Conservation (phyloP, 1,140 invertebrate genomes). For the Drosophila lacertosa region DNA sequence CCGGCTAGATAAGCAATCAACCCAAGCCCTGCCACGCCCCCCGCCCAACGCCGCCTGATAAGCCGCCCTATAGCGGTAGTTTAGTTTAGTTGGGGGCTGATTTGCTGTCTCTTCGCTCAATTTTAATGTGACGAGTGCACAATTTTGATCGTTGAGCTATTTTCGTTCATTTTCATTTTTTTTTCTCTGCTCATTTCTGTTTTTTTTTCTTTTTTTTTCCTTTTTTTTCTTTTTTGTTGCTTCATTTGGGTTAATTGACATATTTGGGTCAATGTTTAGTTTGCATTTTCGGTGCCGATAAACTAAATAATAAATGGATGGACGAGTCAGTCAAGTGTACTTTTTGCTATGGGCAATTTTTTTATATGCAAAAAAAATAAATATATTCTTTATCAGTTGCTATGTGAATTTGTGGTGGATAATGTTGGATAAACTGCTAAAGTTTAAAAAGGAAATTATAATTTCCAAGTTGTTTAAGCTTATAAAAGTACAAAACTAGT, state of each 20-base stretch:
- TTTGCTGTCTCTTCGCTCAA: constrained; percentile 35
- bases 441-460: no score
- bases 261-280: constrained; percentile 75
- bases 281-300: constrained; percentile 56
- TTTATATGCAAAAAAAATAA: not conserved
- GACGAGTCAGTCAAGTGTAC: constrained; percentile 18
- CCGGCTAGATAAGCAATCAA: constrained; percentile 41
- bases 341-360: not conserved
- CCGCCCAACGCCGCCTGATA: constrained; percentile 32
- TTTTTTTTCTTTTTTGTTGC: constrained; percentile 34
- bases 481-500: no score
- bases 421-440: no score
- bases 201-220: constrained; percentile 4
- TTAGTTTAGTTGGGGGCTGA: not conserved
- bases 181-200: constrained; percentile 1
- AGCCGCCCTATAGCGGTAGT: constrained; percentile 25
- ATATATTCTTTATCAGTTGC: not conserved
- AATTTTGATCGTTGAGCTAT: constrained; percentile 49
- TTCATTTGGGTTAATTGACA: constrained; percentile 70
- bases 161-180: constrained; percentile 17
- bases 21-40: not conserved
- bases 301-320: constrained; percentile 41
- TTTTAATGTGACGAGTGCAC: constrained; percentile 47
- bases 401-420: no score
- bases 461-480: no score